A percentile compares a stretch with the other conserved stretches of the same genome.
Evolutionary conservation across 2,888 invertebrate species (phyloP).

Genomic region (Eristalis intricaria): DNA sequence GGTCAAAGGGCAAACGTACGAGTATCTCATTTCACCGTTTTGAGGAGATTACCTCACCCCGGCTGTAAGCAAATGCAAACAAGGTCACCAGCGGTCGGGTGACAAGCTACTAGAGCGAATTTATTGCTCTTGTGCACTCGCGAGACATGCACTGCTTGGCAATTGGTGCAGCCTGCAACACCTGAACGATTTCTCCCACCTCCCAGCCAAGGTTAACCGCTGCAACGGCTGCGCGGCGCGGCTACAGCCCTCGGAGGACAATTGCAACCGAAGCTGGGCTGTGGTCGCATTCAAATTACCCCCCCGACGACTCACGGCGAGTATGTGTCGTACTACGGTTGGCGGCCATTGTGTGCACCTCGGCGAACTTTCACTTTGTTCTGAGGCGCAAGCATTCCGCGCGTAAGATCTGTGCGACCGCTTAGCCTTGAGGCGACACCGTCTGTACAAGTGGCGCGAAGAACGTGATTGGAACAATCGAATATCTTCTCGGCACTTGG

Average conservation of each 20-base stretch:
- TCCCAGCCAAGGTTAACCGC: slow-evolving; percentile 54
- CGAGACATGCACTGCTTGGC: slow-evolving; percentile 55
- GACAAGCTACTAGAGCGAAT: slow-evolving; percentile 25
- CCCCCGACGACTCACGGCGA: slow-evolving; percentile 36
- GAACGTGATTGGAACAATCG: slow-evolving; percentile 46
- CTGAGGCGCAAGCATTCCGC: slow-evolving; percentile 14
- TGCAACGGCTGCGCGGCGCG: not conserved
- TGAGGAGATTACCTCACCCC: slow-evolving; percentile 16
- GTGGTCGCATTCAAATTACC: slow-evolving; percentile 56
- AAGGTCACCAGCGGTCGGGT: slow-evolving; percentile 37
- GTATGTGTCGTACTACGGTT: slow-evolving; percentile 34
- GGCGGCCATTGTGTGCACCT: slow-evolving; percentile 29
- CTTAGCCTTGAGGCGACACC: slow-evolving; percentile 13
- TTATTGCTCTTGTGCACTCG: slow-evolving; percentile 9
- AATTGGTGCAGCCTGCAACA: slow-evolving; percentile 51
- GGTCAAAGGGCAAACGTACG: not conserved
- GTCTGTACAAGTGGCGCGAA: not conserved
- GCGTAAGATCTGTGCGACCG: not conserved
- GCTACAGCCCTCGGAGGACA: slow-evolving; percentile 53
- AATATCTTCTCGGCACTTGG: not conserved
- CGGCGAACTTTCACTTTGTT: slow-evolving; percentile 65
- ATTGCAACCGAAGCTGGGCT: slow-evolving; percentile 41
- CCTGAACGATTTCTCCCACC: slow-evolving; percentile 40
- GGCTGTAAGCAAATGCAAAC: slow-evolving; percentile 6
- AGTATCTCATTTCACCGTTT: slow-evolving; percentile 6